These are phyloP conservation scores for Synanthedon vespiformis DNA, from an alignment of 2,888 invertebrate species.

Conservation along the genomic window DNA sequence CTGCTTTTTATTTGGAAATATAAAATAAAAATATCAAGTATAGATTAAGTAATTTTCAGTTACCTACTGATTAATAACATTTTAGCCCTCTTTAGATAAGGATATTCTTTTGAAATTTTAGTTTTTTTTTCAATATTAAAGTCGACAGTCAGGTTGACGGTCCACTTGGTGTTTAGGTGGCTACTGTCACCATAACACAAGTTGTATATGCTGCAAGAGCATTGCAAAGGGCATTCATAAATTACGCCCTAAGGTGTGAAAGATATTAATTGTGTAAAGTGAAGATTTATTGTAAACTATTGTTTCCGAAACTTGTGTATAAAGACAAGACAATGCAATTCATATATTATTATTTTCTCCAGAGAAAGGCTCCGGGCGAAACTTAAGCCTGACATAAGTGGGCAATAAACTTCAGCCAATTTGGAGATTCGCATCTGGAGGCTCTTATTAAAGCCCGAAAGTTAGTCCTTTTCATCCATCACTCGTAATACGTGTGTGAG, in stretches of 20 bases:
- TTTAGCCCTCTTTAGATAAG: neutral
- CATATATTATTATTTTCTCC: constrained; percentile 61
- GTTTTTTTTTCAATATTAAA: no score
- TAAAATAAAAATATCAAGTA: constrained; percentile 10
- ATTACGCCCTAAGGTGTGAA: neutral
- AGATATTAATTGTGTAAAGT: neutral
- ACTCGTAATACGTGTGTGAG: constrained; percentile 71
- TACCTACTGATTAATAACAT: no score
- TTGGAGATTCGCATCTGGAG: constrained; percentile 72
- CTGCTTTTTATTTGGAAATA: constrained; percentile 36
- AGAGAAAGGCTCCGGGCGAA: constrained; percentile 64
- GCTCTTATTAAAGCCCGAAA: constrained; percentile 71
- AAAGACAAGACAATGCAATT: constrained; percentile 60
- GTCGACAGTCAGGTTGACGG: no score
- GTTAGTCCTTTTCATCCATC: constrained; percentile 72
- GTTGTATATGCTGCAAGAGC: no score
- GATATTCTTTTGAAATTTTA: neutral
- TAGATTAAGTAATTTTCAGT: no score
- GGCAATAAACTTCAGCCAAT: constrained; percentile 71
- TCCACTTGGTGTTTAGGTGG: no score
- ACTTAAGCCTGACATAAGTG: constrained; percentile 71
- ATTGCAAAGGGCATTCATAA: no score
- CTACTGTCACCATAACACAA: no score
- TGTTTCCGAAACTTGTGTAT: constrained; percentile 46
- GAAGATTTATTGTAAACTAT: neutral